Base-by-base conservation (phyloP, 2,113 vertebrate species). In the Oxyura jamaicensis region DNA sequence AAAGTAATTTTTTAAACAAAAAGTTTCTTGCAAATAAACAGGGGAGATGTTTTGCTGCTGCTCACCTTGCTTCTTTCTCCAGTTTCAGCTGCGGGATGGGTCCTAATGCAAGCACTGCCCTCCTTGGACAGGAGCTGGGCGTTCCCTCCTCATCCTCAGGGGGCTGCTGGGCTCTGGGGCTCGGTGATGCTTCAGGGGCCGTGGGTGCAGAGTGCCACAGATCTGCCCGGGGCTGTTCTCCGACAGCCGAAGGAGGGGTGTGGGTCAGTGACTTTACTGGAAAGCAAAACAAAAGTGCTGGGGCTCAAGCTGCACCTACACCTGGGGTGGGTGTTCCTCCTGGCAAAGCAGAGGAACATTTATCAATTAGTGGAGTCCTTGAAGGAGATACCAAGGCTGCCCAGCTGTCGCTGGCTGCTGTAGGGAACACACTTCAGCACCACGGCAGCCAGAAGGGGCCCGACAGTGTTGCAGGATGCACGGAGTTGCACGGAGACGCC, bases 401-500 rank as follows among this genome's bases (percentile, higher is more conserved):
- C 35, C 68, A 6, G 86, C 90, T 90, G 79, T 82, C 31, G 0
- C 56, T 55, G 71, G 15, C 63, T 77, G 69, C 65, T 62, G 39
- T 1, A 13, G 66, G 46, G 39, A 56, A 1, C 5, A 2, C 8
- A 3, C 22, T 50, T 35, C 0, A 48, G 79, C 68, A 35, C 55
- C 42, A 1, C 6, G 1, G 29, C 35, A 21, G 48, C 19, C 72
- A 20, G 52, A 12, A 48, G 71, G n/a, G 69, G 66, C 39, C 39
- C 1, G 7, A 0, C 4, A 3, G 48, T 59, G 25, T 15, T 6
- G 3, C 0, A 3, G 55, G 42, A 29, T n/a, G n/a, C n/a, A n/a
- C n/a, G n/a, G n/a, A n/a, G n/a, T n/a, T n/a, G n/a, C 3, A 2
- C 3, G 42, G 36, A 79, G 58, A 31, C 62, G 6, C 73, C 55